Percentiles rank a stretch among this genome's conserved stretches.
Conservation (phyloP, 2,113 vertebrate species). For the Corythoichthys haematopterus region DNA sequence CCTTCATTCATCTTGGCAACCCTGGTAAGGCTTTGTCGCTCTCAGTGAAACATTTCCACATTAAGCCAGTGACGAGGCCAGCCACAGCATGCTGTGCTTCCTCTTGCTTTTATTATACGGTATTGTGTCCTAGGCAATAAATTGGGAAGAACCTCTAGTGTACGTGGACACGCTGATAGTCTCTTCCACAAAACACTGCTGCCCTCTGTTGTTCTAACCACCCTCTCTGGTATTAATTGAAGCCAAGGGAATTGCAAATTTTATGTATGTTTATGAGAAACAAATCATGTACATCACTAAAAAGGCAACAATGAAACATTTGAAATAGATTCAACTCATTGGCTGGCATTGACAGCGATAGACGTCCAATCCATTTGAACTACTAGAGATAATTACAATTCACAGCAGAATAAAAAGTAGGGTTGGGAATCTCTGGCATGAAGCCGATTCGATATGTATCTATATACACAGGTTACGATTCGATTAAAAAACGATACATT, state of each 20-base stretch:
- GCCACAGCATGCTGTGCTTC: slow-evolving; percentile 31
- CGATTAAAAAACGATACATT: no score
- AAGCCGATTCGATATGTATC: no score
- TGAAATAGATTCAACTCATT: neutral
- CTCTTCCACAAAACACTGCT: slow-evolving; percentile 44
- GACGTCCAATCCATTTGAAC: no score
- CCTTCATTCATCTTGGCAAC: slow-evolving; percentile 50
- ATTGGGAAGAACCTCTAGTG: slow-evolving; percentile 3
- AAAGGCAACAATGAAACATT: neutral
- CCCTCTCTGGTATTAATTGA: neutral
- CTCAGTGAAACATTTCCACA: slow-evolving; percentile 43
- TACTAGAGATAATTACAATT: no score
- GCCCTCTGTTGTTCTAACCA: slow-evolving; percentile 57
- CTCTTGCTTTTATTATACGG: slow-evolving; percentile 50
- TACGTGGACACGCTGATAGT: neutral
- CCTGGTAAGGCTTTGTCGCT: slow-evolving; percentile 38
- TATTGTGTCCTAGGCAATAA: slow-evolving; percentile 6
- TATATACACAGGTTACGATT: no score
- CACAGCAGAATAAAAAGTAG: no score
- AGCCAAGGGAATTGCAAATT: neutral
- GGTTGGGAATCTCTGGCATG: no score
- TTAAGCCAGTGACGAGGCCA: slow-evolving; percentile 40
- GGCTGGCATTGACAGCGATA: no score
- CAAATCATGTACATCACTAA: neutral
- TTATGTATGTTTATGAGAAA: neutral